Base-by-base conservation (phyloP, 2,888 invertebrate species). In the Eupithecia dodoneata region DNA sequence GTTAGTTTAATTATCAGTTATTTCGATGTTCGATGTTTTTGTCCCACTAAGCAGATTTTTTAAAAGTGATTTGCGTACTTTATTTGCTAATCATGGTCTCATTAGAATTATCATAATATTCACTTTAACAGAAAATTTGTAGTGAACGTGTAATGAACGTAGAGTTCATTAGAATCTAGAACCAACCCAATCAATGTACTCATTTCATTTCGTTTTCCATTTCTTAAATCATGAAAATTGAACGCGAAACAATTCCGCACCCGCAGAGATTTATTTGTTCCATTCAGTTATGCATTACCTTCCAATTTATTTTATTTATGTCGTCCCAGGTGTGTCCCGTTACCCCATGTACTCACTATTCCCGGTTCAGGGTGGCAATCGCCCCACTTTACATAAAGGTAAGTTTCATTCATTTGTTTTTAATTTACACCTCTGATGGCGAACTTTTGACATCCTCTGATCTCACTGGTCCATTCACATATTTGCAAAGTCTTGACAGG, bases 281-380 rank as follows among this genome's bases (percentile, higher is more conserved):
- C 74, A 76, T 80, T 80, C 74, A 78, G 77, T 76, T 78, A 76
- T 74, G 74, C 71, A 72, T 79, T 77, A 72, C 73, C 73, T 81
- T 77, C 81, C 81, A 78, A 81, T 81, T 80, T 79, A 74, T 71
- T 76, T 77, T 83, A 80, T 78, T 82, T 84, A 81, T 82, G 80
- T 84, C 80, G 79, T 84, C 76, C 81, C 95, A 97, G 97, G 96
- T 93, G 96, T 96, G 88, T 95, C 96, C 88, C 96, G 97, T 84
- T 97, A 96, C 91, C 97, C 97, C 83, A 95, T 97, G 81, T 97
- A 97, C 90, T 97, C 97, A 83, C 93, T 97, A 91, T 97, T 97
- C 92, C 97, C 90, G 78, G 87, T 91, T 75, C 93, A 91, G 84
- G 85, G 87, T 88, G 83, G 91, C 88, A 87, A 93, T 92, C 89